These are phyloP conservation scores for Poeciliopsis occidentalis DNA, from an alignment of 2,113 vertebrate genomes.

Conservation along the genomic window DNA sequence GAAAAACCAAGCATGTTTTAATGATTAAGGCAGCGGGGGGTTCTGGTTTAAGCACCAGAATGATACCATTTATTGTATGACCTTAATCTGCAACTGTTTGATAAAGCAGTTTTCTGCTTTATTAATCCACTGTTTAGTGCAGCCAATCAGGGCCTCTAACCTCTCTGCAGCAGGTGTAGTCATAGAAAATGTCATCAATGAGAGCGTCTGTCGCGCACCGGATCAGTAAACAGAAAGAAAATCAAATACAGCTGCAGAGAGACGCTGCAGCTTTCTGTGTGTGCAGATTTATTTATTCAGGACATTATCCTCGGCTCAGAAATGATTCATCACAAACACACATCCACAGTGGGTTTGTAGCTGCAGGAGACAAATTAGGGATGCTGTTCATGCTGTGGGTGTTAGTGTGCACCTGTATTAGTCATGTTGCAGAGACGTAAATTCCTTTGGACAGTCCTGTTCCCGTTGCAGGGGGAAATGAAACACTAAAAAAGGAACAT, in stretches of 20 bases:
- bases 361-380: constrained; percentile 17
- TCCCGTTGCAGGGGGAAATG: not conserved
- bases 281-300: constrained; percentile 29
- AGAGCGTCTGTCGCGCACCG: constrained; percentile 2
- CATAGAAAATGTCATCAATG: not conserved
- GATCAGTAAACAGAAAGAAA: constrained; percentile 4
- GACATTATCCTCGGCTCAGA: constrained; percentile 29
- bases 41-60: not conserved
- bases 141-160: not conserved
- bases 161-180: constrained; percentile 43
- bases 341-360: constrained; percentile 18
- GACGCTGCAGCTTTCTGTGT: not conserved
- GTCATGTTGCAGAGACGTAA: not conserved
- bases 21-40: not conserved
- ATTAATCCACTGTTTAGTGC: not conserved
- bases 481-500: not conserved
- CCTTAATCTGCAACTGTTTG: not conserved
- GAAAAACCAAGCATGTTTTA: not conserved
- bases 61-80: too few relatives aligned
- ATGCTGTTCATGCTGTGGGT: constrained; percentile 14
- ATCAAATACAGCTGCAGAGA: not conserved
- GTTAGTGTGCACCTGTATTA: not conserved
- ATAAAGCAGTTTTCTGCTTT: not conserved
- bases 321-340: constrained; percentile 33
- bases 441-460: not conserved